phyloP scores from a whole-genome alignment of 1,140 invertebrate species.

The Palaemon carinicauda region DNA sequence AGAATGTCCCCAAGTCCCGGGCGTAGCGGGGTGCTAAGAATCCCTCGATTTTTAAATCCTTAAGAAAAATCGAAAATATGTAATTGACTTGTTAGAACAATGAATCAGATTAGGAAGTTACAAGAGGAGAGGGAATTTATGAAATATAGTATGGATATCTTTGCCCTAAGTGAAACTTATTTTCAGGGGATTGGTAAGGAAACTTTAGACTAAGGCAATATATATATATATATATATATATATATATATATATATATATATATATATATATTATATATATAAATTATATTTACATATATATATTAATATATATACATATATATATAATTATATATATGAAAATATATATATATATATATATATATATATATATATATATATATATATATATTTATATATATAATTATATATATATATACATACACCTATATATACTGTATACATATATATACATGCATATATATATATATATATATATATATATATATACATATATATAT shows the following conservation, averaged over 20 bases:
- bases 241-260: not conserved
- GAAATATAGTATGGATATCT: too few relatives aligned
- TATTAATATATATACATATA: conserved; percentile 12
- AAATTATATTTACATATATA: not conserved
- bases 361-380: conserved; percentile 9
- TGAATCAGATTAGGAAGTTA: too few relatives aligned
- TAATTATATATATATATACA: conserved; percentile 16
- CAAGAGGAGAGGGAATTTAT: too few relatives aligned
- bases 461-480: conserved; percentile 3
- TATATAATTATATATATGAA: not conserved
- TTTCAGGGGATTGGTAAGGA: too few relatives aligned
- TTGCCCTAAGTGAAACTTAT: too few relatives aligned
- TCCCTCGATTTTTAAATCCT: too few relatives aligned
- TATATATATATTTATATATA: not conserved
- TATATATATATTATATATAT: conserved; percentile 8
- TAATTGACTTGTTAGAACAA: too few relatives aligned
- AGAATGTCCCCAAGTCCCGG: too few relatives aligned
- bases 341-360: not conserved
- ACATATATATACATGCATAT: not conserved
- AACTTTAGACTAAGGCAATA: too few relatives aligned
- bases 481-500: not conserved
- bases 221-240: conserved; percentile 10
- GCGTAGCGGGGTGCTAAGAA: too few relatives aligned
- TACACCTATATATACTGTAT: not conserved
- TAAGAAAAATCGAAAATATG: too few relatives aligned